Conservation (phyloP, 2,888 invertebrate species). For the Sphecodes monilicornis region DNA sequence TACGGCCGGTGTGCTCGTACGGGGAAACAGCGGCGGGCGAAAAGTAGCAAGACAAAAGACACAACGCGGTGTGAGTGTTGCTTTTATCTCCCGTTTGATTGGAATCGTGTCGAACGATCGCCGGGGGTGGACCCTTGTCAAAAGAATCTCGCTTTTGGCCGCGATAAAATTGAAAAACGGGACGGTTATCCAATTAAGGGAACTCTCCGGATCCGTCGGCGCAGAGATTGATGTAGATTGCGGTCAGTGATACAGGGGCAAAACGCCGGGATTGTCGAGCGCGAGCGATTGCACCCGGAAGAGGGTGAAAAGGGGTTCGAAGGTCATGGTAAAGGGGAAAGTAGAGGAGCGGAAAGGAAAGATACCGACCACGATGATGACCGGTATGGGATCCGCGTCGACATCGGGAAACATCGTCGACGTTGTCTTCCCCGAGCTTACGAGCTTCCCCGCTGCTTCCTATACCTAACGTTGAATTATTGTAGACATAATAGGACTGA, state of each 20-base stretch:
- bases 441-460: constrained; percentile 41
- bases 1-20: not conserved
- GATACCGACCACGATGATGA: constrained; percentile 18
- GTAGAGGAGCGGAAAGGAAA: constrained; percentile 19
- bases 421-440: not conserved
- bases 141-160: constrained; percentile 57
- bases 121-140: constrained; percentile 40
- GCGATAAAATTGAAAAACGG: constrained; percentile 64
- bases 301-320: constrained; percentile 18
- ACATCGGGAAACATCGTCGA: constrained; percentile 7
- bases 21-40: constrained; percentile 16
- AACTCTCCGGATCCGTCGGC: constrained; percentile 48
- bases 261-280: constrained; percentile 42
- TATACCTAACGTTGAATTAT: constrained; percentile 69
- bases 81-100: constrained; percentile 60
- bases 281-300: constrained; percentile 35
- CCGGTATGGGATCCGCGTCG: constrained; percentile 11
- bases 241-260: constrained; percentile 55
- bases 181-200: constrained; percentile 64
- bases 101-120: constrained; percentile 56
- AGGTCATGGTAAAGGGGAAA: not conserved
- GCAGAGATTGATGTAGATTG: constrained; percentile 65
- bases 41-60: constrained; percentile 16
- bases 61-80: constrained; percentile 33
- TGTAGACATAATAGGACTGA: constrained; percentile 71